phyloP scores from a whole-genome alignment of 2,797 vertebrate species.

The Lutjanus campechanus region DNA sequence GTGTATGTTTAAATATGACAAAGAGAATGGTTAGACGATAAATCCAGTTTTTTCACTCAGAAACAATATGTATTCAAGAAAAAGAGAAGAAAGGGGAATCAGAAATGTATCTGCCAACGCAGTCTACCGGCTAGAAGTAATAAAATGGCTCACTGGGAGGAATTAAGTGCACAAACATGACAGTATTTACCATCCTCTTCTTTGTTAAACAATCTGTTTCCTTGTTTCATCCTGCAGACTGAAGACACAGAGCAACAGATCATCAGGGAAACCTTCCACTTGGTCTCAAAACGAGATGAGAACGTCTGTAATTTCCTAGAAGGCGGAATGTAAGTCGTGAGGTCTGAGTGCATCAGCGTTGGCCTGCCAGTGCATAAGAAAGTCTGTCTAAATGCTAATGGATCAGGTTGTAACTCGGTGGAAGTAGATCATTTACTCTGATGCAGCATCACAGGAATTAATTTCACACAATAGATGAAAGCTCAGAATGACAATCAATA shows the following conservation, averaged over 20 bases:
- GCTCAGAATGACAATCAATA: conserved; percentile 13
- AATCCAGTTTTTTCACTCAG: conserved; percentile 14
- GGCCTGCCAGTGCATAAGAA: neutral
- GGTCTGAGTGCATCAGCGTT: neutral
- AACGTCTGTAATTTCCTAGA: conserved; percentile 99
- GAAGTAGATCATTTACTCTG: neutral
- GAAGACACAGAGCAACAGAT: conserved; percentile 99
- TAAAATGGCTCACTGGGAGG: conserved; percentile 29
- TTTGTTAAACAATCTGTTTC: conserved; percentile 32
- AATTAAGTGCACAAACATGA: conserved; percentile 22
- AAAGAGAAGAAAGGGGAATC: neutral
- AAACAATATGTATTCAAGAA: conserved; percentile 10
- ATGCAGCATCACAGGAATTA: conserved; percentile 1
- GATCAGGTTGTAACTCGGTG: too few relatives aligned
- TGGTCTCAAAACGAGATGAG: conserved; percentile 98
- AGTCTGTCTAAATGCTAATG: conserved; percentile 3
- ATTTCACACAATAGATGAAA: conserved; percentile 24
- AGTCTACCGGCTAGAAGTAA: conserved; percentile 11
- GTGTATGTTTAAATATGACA: conserved; percentile 43
- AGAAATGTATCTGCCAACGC: conserved; percentile 15
- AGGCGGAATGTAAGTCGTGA: conserved; percentile 95
- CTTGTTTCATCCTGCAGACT: conserved; percentile 82
- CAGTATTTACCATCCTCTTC: conserved; percentile 12
- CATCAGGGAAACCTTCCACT: conserved; percentile 98
- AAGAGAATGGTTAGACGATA: conserved; percentile 1